Percentiles rank a stretch among this genome's conserved stretches.
Conservation (phyloP, 1,140 invertebrate genomes). For the Probaryconus sp. region DNA sequence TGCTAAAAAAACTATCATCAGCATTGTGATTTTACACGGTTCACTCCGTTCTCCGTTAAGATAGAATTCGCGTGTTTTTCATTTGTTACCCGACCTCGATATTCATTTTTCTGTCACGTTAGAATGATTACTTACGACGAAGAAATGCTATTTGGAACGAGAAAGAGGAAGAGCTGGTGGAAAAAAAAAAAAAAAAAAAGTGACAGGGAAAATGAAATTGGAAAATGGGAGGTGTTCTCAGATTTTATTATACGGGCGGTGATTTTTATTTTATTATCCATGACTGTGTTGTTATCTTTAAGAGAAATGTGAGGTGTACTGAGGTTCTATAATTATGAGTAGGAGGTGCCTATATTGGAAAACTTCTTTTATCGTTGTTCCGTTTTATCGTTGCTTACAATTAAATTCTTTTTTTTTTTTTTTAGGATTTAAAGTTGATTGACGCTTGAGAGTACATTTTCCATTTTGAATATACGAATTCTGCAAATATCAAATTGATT, state of each 20-base stretch:
- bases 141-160: constrained; percentile 34
- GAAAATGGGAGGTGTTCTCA: constrained; percentile 34
- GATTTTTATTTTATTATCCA: constrained; percentile 40
- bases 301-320: not conserved
- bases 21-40: constrained; percentile 28
- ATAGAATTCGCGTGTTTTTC: not conserved
- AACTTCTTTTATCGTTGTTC: too few species aligned
- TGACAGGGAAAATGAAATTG: constrained; percentile 27
- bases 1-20: constrained; percentile 33
- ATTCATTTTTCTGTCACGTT: constrained; percentile 39
- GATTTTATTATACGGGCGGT: constrained; percentile 32
- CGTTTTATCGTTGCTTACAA: too few species aligned
- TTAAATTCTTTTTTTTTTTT: too few species aligned
- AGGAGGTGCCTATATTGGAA: too few species aligned
- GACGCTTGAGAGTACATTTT: too few species aligned
- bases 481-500: too few species aligned
- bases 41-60: not conserved
- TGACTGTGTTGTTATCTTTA: constrained; percentile 1
- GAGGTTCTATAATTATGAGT: not conserved
- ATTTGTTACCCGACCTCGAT: constrained; percentile 12
- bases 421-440: too few species aligned
- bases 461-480: too few species aligned
- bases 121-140: constrained; percentile 37
- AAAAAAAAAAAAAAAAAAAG: too few species aligned
- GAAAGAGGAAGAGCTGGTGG: constrained; percentile 11